Percentiles rank a stretch among this genome's conserved stretches.
Conservation (phyloP, 1,140 invertebrate species). For the Sminthurides bifidus region DNA sequence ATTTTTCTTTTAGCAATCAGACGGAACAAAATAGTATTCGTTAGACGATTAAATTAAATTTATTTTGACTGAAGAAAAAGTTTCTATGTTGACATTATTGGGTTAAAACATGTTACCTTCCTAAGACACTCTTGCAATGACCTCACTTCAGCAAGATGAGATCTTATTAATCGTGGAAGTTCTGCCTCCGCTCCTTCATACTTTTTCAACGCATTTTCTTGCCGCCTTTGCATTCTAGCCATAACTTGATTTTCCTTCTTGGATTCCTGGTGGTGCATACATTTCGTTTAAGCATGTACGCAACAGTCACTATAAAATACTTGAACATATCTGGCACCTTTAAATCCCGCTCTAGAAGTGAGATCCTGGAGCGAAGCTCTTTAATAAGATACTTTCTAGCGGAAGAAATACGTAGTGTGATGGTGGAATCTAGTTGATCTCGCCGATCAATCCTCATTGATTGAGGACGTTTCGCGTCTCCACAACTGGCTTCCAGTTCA, state of each 20-base stretch:
- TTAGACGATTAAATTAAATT: too few species aligned
- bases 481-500: too few species aligned
- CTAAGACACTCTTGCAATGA: conserved; percentile 1
- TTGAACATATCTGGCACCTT: neutral
- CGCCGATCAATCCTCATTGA: neutral
- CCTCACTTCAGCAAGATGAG: neutral
- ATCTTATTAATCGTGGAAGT: neutral
- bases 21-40: too few species aligned
- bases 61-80: too few species aligned
- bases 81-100: too few species aligned
- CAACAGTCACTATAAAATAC: too few species aligned
- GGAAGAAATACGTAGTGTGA: neutral
- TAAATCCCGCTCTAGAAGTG: neutral
- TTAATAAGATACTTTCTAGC: neutral
- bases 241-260: neutral
- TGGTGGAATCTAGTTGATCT: neutral
- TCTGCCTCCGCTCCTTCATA: conserved; percentile 9
- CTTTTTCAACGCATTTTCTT: conserved; percentile 4
- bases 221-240: neutral
- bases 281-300: too few species aligned
- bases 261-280: neutral
- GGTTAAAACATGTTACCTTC: too few species aligned
- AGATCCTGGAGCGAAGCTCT: neutral
- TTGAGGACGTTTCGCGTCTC: conserved; percentile 2
- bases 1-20: too few species aligned